Conservation (phyloP, 2,113 vertebrate genomes). For the Engystomops pustulosus region DNA sequence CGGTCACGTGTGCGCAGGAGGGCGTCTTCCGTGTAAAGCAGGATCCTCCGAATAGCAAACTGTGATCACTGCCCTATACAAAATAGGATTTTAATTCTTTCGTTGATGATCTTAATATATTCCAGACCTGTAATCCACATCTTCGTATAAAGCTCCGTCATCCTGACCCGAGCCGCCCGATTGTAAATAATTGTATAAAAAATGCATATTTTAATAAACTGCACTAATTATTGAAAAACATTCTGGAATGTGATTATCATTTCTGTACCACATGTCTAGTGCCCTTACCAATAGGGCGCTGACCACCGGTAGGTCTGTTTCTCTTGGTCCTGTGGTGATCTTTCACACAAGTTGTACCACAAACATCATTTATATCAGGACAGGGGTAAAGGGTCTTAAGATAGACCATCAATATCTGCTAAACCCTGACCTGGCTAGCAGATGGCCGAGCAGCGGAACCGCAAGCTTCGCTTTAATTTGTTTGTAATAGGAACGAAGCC, state of each 20-base stretch:
- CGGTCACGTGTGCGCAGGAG: conserved; percentile 89
- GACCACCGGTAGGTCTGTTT: no score
- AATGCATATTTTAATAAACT: background rate
- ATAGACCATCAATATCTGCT: no score
- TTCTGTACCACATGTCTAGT: no score
- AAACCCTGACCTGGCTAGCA: no score
- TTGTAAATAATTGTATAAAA: conserved; percentile 40
- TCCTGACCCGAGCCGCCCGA: background rate
- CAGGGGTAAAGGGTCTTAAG: no score
- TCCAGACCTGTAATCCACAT: background rate
- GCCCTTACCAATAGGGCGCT: background rate
- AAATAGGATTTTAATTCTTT: background rate
- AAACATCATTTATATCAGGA: no score
- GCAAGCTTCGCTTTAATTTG: no score
- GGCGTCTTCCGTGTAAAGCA: conserved; percentile 82
- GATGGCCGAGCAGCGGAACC: no score
- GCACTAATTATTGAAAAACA: background rate
- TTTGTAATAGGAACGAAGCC: no score
- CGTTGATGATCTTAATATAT: background rate
- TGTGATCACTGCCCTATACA: conserved; percentile 64
- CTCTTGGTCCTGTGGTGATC: no score
- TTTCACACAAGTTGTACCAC: no score
- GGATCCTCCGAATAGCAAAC: conserved; percentile 72
- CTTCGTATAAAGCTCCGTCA: background rate
- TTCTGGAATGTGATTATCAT: background rate